Percentiles rank a stretch among this genome's conserved stretches.
These are phyloP conservation scores for Lamellibrachia satsuma DNA, from an alignment of 2,888 invertebrate species.

Conservation along the genomic window DNA sequence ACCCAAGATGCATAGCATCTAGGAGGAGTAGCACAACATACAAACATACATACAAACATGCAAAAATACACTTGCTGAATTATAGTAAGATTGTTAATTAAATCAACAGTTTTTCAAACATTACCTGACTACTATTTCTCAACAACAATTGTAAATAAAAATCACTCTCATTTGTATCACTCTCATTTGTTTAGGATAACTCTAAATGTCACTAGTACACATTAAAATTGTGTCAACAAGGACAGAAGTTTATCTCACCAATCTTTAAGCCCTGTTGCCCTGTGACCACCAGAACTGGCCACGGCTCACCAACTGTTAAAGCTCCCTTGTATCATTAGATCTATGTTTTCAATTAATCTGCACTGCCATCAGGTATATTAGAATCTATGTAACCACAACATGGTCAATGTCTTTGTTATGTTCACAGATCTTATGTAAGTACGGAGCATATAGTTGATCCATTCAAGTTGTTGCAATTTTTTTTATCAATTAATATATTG, in stretches of 20 bases:
- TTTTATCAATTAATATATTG: not conserved
- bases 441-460: not conserved
- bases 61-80: too few relatives aligned
- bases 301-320: not conserved
- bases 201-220: not conserved
- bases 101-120: too few relatives aligned
- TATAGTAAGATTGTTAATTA: too few relatives aligned
- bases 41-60: too few relatives aligned
- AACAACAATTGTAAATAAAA: too few relatives aligned
- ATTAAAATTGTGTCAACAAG: not conserved
- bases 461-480: not conserved
- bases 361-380: not conserved
- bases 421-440: not conserved
- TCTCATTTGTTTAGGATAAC: not conserved
- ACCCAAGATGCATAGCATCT: too few relatives aligned
- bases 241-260: not conserved
- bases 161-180: too few relatives aligned
- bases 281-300: not conserved
- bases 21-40: too few relatives aligned
- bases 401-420: not conserved
- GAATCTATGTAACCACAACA: not conserved
- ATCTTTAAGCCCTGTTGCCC: not conserved
- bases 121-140: too few relatives aligned
- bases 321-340: not conserved
- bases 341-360: not conserved